A percentile compares a stretch with the other conserved stretches of the same genome.
phyloP scores from a whole-genome alignment of 2,113 vertebrate genomes.

The Agapornis roseicollis region DNA sequence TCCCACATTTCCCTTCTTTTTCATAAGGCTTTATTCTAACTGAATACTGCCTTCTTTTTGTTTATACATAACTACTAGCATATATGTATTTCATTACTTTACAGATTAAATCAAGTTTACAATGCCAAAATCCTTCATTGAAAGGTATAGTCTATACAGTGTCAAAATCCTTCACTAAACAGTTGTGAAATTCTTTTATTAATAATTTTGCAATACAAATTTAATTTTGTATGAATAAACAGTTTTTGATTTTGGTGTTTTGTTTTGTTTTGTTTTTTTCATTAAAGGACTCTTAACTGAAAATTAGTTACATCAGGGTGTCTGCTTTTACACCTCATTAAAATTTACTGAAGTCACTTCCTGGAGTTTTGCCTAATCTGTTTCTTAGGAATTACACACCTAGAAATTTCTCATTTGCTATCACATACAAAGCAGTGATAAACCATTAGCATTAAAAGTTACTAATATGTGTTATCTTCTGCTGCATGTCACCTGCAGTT shows the following conservation, averaged over 20 bases:
- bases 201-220: not conserved
- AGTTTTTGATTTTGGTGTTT: not conserved
- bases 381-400: not conserved
- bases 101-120: not conserved
- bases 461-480: not conserved
- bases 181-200: not conserved
- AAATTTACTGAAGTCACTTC: constrained; percentile 10
- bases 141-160: not conserved
- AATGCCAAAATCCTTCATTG: not conserved
- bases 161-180: not conserved
- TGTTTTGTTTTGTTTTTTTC: not conserved
- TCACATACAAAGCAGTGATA: not conserved
- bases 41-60: not conserved
- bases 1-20: not conserved
- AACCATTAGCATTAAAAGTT: not conserved
- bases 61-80: not conserved
- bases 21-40: not conserved
- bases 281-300: not conserved
- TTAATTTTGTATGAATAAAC: not conserved
- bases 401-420: constrained; percentile 15
- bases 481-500: not conserved
- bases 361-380: not conserved
- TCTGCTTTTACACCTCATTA: constrained; percentile 30
- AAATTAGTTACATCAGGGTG: constrained; percentile 23
- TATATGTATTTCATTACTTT: not conserved